Conservation (phyloP, 2,888 invertebrate genomes). For the Xanthorhoe spadicearia region DNA sequence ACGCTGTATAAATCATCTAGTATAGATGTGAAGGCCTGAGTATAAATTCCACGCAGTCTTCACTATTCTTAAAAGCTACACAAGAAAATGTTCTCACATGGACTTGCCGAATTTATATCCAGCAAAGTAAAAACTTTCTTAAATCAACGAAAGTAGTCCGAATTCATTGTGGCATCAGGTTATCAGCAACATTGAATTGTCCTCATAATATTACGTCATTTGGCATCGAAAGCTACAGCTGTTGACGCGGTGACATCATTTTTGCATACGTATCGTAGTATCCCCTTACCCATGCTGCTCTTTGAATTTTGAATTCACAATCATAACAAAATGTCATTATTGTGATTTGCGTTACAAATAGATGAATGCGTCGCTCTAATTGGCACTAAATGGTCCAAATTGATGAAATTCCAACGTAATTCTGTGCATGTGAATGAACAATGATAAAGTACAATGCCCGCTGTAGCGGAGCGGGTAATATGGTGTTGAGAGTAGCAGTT, state of each 20-base stretch:
- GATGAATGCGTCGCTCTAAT: slow-evolving; percentile 47
- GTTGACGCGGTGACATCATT: slow-evolving; percentile 60
- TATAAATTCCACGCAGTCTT: neutral
- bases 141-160: neutral
- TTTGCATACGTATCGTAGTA: slow-evolving; percentile 37
- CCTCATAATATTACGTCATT: slow-evolving; percentile 68
- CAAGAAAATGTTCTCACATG: neutral
- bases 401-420: slow-evolving; percentile 60
- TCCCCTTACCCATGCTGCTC: slow-evolving; percentile 9
- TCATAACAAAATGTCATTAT: neutral
- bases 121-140: neutral
- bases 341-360: slow-evolving; percentile 10
- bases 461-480: slow-evolving; percentile 1
- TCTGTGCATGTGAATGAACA: slow-evolving; percentile 64
- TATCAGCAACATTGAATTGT: slow-evolving; percentile 43
- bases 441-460: slow-evolving; percentile 25
- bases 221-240: slow-evolving; percentile 63
- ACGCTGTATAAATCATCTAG: no score
- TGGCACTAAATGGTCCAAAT: slow-evolving; percentile 52
- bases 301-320: neutral
- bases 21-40: no score
- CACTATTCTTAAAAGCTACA: neutral
- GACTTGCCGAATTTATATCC: neutral
- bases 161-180: slow-evolving; percentile 12
- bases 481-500: no score